phyloP scores from a whole-genome alignment of 2,113 vertebrate genomes.

The Calyptommatus sinebrachiatus region DNA sequence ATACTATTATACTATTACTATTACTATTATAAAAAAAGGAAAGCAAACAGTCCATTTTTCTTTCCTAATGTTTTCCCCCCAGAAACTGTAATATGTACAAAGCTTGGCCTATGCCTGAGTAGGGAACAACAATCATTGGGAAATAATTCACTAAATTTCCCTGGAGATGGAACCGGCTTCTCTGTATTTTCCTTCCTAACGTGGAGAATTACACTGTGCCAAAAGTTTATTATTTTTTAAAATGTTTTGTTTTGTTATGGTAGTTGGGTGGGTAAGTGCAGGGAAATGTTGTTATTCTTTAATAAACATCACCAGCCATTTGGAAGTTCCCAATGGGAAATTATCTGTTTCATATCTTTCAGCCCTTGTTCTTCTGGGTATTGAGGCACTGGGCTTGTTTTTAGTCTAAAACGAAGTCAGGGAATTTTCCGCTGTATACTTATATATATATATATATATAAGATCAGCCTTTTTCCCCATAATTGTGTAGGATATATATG shows the following conservation, averaged over 20 bases:
- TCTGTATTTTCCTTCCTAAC: slow-evolving; percentile 47
- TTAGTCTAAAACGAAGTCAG: slow-evolving; percentile 52
- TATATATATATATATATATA: slow-evolving; percentile 10
- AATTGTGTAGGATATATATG: slow-evolving; percentile 46
- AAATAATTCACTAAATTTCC: slow-evolving; percentile 65
- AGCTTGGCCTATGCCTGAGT: background rate
- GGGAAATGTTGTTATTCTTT: slow-evolving; percentile 22
- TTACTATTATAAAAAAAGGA: no score
- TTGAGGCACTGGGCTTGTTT: slow-evolving; percentile 39
- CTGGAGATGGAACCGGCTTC: slow-evolving; percentile 49
- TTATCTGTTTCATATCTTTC: slow-evolving; percentile 38
- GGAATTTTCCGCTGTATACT: slow-evolving; percentile 48
- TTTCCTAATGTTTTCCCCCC: background rate
- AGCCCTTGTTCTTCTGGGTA: slow-evolving; percentile 41
- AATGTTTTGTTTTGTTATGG: slow-evolving; percentile 25
- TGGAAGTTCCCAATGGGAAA: slow-evolving; percentile 22
- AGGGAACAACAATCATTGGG: rapidly evolving
- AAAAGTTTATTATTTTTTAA: slow-evolving; percentile 29
- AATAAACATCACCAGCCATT: slow-evolving; percentile 51
- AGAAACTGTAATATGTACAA: slow-evolving; percentile 20
- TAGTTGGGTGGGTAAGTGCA: no score
- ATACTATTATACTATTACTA: no score
- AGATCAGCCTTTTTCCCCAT: slow-evolving; percentile 29
- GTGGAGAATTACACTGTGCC: slow-evolving; percentile 12
- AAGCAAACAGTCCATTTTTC: no score